A percentile compares a stretch with the other conserved stretches of the same genome.
These are phyloP conservation scores for Callopanchax toddi DNA, from an alignment of 2,113 vertebrate genomes.

Conservation along the genomic window DNA sequence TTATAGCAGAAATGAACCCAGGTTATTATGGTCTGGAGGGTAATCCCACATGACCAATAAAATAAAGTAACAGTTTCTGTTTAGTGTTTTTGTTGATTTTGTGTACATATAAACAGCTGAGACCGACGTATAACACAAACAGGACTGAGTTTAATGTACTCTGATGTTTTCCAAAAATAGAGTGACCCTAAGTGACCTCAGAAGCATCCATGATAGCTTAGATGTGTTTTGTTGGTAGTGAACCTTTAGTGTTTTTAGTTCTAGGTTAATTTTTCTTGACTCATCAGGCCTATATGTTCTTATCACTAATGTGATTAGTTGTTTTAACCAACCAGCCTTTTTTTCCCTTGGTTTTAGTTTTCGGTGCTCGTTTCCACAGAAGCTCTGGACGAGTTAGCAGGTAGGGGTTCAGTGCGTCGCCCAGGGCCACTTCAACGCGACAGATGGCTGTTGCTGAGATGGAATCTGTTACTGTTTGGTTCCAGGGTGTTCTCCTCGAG, in stretches of 20 bases:
- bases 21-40: no score
- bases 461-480: constrained; percentile 74
- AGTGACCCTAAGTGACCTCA: no score
- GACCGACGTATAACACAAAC: no score
- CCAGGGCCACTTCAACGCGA: constrained; percentile 56
- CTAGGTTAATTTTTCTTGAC: no score
- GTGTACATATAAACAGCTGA: no score
- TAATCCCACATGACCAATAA: no score
- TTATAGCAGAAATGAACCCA: no score
- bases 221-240: neutral
- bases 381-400: constrained; percentile 39
- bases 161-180: no score
- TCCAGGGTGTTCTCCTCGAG: constrained; percentile 72
- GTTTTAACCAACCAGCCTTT: neutral
- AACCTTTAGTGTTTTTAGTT: neutral
- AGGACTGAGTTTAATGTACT: no score
- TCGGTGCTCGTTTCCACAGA: constrained; percentile 28
- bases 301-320: neutral
- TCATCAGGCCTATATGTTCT: neutral
- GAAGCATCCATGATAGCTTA: no score
- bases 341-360: neutral
- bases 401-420: constrained; percentile 50
- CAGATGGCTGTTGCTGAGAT: constrained; percentile 74
- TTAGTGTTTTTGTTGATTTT: no score
- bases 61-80: no score